These are phyloP conservation scores for Proterorhinus semilunaris DNA, from an alignment of 2,113 vertebrate genomes.

Conservation along the genomic window DNA sequence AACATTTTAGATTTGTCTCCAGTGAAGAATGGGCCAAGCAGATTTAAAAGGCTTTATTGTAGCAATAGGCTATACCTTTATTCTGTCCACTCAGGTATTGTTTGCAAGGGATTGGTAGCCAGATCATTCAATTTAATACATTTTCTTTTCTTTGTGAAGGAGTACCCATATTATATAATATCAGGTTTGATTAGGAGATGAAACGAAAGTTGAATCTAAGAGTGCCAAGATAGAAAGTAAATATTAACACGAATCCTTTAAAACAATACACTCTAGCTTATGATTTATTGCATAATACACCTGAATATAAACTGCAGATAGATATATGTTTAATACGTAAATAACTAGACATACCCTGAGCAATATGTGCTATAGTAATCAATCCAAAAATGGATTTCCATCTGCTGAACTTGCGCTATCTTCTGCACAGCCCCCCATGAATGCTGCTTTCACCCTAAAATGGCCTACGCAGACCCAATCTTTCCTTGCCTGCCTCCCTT, in stretches of 20 bases:
- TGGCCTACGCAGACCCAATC: not conserved
- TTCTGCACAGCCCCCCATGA: not conserved
- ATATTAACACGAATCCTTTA: too few species aligned
- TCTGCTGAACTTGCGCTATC: not conserved
- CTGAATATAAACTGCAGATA: too few species aligned
- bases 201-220: not conserved
- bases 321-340: too few species aligned
- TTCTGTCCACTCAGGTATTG: not conserved
- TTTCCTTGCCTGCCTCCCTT: constrained; percentile 11
- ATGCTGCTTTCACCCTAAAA: not conserved
- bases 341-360: too few species aligned
- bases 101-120: not conserved
- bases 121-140: not conserved
- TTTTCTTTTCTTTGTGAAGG: not conserved
- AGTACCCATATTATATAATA: not conserved
- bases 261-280: too few species aligned
- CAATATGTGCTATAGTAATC: too few species aligned
- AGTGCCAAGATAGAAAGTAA: too few species aligned
- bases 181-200: not conserved
- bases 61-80: not conserved
- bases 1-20: constrained; percentile 23
- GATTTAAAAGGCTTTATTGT: not conserved
- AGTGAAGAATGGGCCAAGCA: constrained; percentile 38
- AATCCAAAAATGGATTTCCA: too few species aligned
- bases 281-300: too few species aligned